These are phyloP conservation scores for Spinibarbus caldwelli DNA, from an alignment of 2,797 vertebrate genomes.

Conservation along the genomic window DNA sequence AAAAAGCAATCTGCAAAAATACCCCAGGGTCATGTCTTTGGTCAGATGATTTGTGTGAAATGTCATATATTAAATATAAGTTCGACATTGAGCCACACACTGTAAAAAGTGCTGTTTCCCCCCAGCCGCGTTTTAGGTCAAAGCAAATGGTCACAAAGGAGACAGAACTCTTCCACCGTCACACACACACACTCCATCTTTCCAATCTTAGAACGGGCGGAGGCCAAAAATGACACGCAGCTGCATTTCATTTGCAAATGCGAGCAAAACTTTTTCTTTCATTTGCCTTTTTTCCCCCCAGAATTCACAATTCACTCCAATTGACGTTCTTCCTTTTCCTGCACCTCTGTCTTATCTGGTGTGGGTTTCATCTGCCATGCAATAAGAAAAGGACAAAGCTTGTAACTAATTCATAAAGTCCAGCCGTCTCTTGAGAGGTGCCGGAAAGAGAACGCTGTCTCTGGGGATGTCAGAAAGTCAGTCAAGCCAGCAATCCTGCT, in stretches of 20 bases:
- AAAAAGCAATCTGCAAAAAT: slow-evolving; percentile 88
- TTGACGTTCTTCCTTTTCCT: slow-evolving; percentile 49
- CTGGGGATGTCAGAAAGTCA: slow-evolving; percentile 79
- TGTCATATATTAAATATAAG: slow-evolving; percentile 91
- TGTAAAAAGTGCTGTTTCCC: slow-evolving; percentile 83
- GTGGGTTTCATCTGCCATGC: slow-evolving; percentile 65
- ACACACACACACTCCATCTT: slow-evolving; percentile 73
- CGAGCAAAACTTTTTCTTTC: slow-evolving; percentile 69
- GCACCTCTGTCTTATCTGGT: slow-evolving; percentile 70
- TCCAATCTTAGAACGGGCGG: slow-evolving; percentile 70
- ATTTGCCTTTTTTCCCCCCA: slow-evolving; percentile 39
- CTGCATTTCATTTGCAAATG: slow-evolving; percentile 81
- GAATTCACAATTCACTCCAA: slow-evolving; percentile 48
- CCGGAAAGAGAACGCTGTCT: slow-evolving; percentile 71
- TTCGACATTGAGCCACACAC: slow-evolving; percentile 86
- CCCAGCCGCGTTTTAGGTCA: slow-evolving; percentile 75
- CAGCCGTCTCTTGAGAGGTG: slow-evolving; percentile 74
- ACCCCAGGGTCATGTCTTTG: slow-evolving; percentile 87
- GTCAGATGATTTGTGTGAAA: slow-evolving; percentile 88
- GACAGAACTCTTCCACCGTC: slow-evolving; percentile 58
- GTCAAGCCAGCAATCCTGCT: slow-evolving; percentile 76
- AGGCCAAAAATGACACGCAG: slow-evolving; percentile 71
- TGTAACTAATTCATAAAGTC: slow-evolving; percentile 88
- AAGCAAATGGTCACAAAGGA: slow-evolving; percentile 81
- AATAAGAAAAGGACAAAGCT: slow-evolving; percentile 73